Evolutionary conservation across 2,113 vertebrate genomes (phyloP), one percentile per base, ranked within the genome.

Genomic region (Thomomys bottae): DNA sequence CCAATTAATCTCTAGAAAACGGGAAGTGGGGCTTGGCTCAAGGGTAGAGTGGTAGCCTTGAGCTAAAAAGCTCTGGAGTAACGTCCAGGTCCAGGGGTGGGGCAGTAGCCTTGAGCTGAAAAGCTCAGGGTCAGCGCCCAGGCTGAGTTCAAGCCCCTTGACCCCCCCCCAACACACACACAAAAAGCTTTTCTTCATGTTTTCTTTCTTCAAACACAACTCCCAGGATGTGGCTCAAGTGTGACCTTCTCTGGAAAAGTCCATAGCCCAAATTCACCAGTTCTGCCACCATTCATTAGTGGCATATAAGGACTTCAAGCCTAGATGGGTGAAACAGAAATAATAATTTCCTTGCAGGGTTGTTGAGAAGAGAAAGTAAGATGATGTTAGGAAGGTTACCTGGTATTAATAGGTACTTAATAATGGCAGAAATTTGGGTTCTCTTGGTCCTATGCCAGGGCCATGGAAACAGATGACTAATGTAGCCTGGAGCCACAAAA

Each of bases 121-220:
- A n/a, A n/a, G n/a, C n/a, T n/a, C n/a, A n/a, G n/a, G n/a, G n/a
- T n/a, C n/a, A n/a, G n/a, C n/a, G n/a, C n/a, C n/a, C n/a, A n/a
- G n/a, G n/a, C n/a, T n/a, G n/a, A n/a, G n/a, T n/a, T n/a, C n/a
- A n/a, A n/a, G n/a, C n/a, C n/a, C n/a, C n/a, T n/a, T n/a, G n/a
- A n/a, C n/a, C n/a, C n/a, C n/a, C n/a, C n/a, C n/a, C n/a, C n/a
- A n/a, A n/a, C n/a, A n/a, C n/a, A 36, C 26, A 70, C 54, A 57
- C 36, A 23, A 40, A 82, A 91, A 34, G 15, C 0, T 32, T 85
- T 71, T 89, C 68, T 54, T 70, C 12, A 4, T 36, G 32, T 40
- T 92, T 86, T 71, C 38, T 66, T 93, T 18, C 23, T 70, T 63
- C 21, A 36, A 61, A 71, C 34, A 36, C n/a, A 42, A 88, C 83